Evolutionary conservation across 2,888 invertebrate species (phyloP), one percentile per base, ranked within the genome.

Genomic region (Athrips mouffetella): DNA sequence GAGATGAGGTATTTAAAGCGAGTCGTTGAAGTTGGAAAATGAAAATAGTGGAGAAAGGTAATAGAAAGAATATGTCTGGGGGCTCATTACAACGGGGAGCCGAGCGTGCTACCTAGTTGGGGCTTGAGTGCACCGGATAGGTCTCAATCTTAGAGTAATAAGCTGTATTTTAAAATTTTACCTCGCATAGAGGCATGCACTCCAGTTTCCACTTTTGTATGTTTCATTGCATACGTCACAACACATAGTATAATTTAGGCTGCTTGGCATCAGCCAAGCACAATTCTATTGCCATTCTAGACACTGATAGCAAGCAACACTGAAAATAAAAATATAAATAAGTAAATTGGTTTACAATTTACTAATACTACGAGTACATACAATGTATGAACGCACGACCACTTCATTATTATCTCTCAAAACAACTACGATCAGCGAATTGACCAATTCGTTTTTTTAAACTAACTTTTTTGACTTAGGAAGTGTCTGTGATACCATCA

Each of bases 31-130:
- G 27, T 25, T 44, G 44, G 33, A 45, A n/a, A 33, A 45, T 45
- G 45, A 45, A 45, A 45, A 31, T 31, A 45, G 45, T 21, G 20
- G 31, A 30, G 29, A 31, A 45, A 20, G 21, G 31, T 45, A 45
- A 45, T 45, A 33, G 45, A 31, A 45, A 45, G 21, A 33, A 45
- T 45, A 45, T 45, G 45, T 45, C 33, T 45, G 23, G 33, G 33
- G 30, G 31, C 76, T 76, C 75, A 76, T 77, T 77, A 77, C 73
- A 57, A 61, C 55, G 63, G 63, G 63, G 65, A 68, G 64, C 66
- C 67, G 67, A 57, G 66, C 73, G 67, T 69, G 64, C 64, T 58
- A 62, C 51, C 60, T 65, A 31, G 15, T 13, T 18, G 18, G 37
- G 33, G 29, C 44, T 23, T 20, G 49, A 47, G 41, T 42, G 29